phyloP scores from a whole-genome alignment of 2,113 vertebrate species.

The Larimichthys polyactis region DNA sequence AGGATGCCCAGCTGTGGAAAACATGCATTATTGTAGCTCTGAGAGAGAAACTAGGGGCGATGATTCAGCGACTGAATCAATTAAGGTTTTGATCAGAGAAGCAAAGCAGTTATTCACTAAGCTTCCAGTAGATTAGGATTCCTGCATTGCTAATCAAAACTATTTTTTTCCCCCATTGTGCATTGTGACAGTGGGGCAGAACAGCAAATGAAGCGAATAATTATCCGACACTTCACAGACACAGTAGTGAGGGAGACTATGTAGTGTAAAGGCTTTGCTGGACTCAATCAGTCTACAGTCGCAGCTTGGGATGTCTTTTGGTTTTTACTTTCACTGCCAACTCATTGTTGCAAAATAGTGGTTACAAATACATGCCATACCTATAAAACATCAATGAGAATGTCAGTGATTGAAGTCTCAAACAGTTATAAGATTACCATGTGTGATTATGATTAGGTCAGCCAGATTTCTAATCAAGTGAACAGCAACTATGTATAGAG shows the following conservation, averaged over 20 bases:
- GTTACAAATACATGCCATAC: background rate
- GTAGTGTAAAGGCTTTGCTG: constrained; percentile 30
- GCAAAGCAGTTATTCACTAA: constrained; percentile 39
- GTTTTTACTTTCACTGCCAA: background rate
- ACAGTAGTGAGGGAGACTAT: constrained; percentile 19
- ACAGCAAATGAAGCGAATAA: constrained; percentile 61
- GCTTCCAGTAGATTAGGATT: constrained; percentile 40
- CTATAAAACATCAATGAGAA: background rate
- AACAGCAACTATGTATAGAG: background rate
- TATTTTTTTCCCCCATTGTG: constrained; percentile 38
- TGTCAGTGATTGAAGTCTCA: background rate
- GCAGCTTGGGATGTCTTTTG: constrained; percentile 13
- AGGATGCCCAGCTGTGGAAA: constrained; percentile 51
- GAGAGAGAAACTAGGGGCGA: constrained; percentile 16
- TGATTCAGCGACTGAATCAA: constrained; percentile 54
- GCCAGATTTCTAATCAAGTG: constrained; percentile 23
- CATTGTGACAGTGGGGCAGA: constrained; percentile 39
- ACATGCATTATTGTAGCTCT: constrained; percentile 21
- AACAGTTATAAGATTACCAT: background rate
- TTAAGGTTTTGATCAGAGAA: constrained; percentile 59
- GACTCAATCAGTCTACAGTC: constrained; percentile 7
- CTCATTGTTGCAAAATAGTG: background rate
- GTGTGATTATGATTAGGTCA: background rate
- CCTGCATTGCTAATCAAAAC: constrained; percentile 59
- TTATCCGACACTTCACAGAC: constrained; percentile 51